Conservation (phyloP, 35 echinoderm and acorn worm species). For the Eucidaris tribuloides region DNA sequence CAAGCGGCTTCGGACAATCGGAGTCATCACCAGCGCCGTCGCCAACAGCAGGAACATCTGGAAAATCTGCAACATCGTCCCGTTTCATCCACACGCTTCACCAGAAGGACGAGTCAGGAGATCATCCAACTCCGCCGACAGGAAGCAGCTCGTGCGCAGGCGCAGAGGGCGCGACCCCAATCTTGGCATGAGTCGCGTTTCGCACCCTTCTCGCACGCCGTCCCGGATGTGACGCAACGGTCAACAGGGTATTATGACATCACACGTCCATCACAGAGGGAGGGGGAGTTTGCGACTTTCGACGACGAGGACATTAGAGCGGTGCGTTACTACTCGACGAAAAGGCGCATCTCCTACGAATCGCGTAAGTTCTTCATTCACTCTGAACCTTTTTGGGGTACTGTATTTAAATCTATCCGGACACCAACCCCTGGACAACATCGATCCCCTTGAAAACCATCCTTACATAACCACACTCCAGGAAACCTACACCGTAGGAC, state of each 20-base stretch:
- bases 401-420: too few relatives aligned
- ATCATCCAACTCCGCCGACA: neutral
- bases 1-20: neutral
- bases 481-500: too few relatives aligned
- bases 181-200: conserved; percentile 2
- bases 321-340: neutral
- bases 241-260: neutral
- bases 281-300: neutral
- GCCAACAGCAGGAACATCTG: neutral
- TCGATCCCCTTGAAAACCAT: too few relatives aligned
- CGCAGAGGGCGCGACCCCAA: neutral
- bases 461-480: too few relatives aligned
- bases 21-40: neutral
- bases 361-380: too few relatives aligned
- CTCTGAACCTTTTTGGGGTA: too few relatives aligned
- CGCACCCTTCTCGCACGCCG: neutral
- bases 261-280: neutral
- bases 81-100: too few relatives aligned
- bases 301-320: neutral
- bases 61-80: neutral
- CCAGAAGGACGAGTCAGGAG: neutral
- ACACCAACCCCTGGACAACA: too few relatives aligned
- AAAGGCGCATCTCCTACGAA: too few relatives aligned
- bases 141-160: neutral
- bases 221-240: neutral